Evolutionary conservation across 2,797 vertebrate genomes (phyloP).

Genomic region (Lateolabrax maculatus): DNA sequence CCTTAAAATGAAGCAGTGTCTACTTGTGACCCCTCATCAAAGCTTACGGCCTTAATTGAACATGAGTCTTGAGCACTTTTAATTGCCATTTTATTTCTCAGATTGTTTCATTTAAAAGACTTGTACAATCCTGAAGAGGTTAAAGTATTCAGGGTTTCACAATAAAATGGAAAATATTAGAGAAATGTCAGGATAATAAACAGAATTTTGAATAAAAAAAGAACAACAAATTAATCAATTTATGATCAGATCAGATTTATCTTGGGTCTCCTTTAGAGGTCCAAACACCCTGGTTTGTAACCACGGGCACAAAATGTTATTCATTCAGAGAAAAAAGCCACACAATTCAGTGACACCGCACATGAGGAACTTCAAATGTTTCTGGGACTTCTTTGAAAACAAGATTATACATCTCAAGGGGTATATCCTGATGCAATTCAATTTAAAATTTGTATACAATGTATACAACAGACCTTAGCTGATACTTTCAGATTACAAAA

Average conservation of each 20-base stretch:
- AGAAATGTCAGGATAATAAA: neutral
- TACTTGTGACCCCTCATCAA: conserved; percentile 5
- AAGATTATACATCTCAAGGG: neutral
- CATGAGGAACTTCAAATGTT: neutral
- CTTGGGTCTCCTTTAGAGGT: neutral
- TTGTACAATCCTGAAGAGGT: neutral
- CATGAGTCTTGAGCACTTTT: neutral
- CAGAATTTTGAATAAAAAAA: neutral
- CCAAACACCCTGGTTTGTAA: neutral
- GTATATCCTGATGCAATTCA: neutral
- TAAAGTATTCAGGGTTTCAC: neutral
- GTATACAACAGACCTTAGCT: neutral
- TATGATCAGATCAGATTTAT: neutral
- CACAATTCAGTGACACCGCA: neutral
- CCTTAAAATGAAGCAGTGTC: conserved; percentile 1
- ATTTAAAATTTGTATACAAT: neutral
- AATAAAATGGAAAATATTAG: neutral
- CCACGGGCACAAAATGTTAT: neutral
- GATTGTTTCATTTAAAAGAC: neutral
- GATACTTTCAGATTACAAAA: neutral
- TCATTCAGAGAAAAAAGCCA: neutral
- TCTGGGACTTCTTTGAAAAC: neutral
- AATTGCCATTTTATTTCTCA: neutral
- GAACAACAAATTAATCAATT: neutral
- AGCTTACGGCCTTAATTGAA: neutral